Conservation (phyloP, 2,113 vertebrate genomes). For the Odontesthes bonariensis region DNA sequence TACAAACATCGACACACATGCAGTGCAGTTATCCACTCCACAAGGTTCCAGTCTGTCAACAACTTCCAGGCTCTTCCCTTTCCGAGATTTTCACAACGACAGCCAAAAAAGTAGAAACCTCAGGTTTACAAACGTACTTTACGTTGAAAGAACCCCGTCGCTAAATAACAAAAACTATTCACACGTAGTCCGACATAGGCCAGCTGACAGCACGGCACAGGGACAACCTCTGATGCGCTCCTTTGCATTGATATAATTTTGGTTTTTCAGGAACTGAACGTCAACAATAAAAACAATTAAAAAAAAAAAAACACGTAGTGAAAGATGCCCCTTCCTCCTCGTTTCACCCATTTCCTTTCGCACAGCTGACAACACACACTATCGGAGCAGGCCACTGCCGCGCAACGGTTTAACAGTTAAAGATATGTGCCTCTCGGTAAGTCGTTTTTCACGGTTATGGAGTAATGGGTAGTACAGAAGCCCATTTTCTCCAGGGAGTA, state of each 20-base stretch:
- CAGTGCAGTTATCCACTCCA: constrained; percentile 37
- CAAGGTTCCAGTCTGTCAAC: constrained; percentile 22
- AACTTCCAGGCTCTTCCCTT: not conserved
- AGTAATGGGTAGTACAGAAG: not conserved
- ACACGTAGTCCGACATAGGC: constrained; percentile 6
- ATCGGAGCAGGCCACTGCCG: not conserved
- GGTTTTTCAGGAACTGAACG: constrained; percentile 5
- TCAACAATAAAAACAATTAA: constrained; percentile 1
- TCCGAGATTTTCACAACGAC: not conserved
- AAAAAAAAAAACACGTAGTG: not conserved
- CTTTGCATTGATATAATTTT: not conserved
- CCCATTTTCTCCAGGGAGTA: not conserved
- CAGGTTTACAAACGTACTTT: not conserved
- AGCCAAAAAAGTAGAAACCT: not conserved
- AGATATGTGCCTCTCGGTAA: not conserved
- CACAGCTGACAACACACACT: not conserved
- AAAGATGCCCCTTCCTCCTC: not conserved
- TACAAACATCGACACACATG: constrained; percentile 37
- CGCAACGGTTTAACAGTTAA: not conserved
- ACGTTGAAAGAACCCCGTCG: not conserved
- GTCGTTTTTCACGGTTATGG: not conserved
- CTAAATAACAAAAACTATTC: not conserved
- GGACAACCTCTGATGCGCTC: not conserved
- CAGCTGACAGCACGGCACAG: constrained; percentile 18
- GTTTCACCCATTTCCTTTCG: not conserved